Evolutionary conservation across 2,888 invertebrate genomes (phyloP).

Genomic region (Oxytorus armatus): DNA sequence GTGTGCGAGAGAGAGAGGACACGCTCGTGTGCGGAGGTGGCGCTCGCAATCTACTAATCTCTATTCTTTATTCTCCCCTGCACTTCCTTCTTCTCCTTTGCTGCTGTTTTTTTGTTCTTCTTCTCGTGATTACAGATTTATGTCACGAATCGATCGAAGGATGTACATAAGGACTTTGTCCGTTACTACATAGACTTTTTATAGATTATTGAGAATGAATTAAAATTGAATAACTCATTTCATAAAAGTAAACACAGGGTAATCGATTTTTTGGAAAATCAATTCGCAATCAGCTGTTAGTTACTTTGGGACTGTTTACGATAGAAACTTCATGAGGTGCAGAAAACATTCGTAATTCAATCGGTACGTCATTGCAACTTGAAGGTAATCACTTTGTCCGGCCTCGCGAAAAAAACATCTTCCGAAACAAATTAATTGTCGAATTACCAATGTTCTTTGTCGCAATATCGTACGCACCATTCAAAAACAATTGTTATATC

Average conservation of each 20-base stretch:
- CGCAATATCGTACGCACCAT: no score
- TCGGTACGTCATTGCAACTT: no score
- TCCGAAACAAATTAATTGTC: no score
- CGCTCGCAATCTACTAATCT: constrained; percentile 45
- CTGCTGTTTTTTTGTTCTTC: constrained; percentile 1
- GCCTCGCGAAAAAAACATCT: no score
- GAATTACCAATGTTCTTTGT: no score
- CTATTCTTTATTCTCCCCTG: constrained; percentile 25
- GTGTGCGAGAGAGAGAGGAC: constrained; percentile 18
- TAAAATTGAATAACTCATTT: no score
- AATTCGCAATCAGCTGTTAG: no score
- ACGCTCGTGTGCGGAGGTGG: constrained; percentile 45
- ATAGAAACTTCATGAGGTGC: no score
- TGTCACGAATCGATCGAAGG: constrained; percentile 21
- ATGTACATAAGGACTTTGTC: background rate
- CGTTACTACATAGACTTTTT: background rate
- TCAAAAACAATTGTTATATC: no score
- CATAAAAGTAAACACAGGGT: background rate
- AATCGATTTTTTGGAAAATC: constrained; percentile 8
- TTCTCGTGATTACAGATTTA: constrained; percentile 4
- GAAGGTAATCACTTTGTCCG: no score
- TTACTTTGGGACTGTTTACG: no score
- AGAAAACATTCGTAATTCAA: no score
- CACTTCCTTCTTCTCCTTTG: constrained; percentile 8
- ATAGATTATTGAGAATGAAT: background rate